Percentiles rank a stretch among this genome's conserved stretches.
These are phyloP conservation scores for Patella ulyssiponensis DNA, from an alignment of 2,888 invertebrate genomes.

Conservation along the genomic window DNA sequence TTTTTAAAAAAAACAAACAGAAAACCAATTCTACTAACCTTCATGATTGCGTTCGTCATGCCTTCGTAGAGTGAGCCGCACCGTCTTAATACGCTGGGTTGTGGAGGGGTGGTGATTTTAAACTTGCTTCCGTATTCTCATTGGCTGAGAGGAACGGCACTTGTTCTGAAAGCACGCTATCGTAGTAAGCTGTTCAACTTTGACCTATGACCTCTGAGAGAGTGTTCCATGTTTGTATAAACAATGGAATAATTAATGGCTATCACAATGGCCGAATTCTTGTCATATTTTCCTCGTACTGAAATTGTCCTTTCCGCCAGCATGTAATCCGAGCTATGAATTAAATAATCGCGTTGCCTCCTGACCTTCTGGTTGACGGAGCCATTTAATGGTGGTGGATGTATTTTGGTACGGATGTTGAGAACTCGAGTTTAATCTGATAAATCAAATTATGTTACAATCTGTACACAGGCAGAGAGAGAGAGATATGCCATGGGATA, in stretches of 20 bases:
- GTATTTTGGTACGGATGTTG: no score
- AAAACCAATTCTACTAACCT: background rate
- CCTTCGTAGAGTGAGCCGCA: background rate
- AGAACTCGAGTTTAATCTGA: no score
- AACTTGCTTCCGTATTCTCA: constrained; percentile 14
- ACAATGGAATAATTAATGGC: constrained; percentile 1
- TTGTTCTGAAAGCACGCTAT: background rate
- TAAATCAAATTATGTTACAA: no score
- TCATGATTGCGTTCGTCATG: constrained; percentile 40
- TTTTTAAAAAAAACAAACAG: no score
- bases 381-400: no score
- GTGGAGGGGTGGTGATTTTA: background rate
- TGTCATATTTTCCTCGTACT: background rate
- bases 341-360: background rate
- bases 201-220: background rate
- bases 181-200: background rate
- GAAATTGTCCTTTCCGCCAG: constrained; percentile 8
- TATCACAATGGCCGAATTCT: background rate
- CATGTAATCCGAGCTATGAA: background rate
- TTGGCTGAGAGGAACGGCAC: constrained; percentile 19
- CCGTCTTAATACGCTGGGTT: background rate
- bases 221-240: background rate
- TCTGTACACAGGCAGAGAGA: no score
- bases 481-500: no score
- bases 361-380: background rate